Conservation (phyloP, 2,888 invertebrate species). For the Megamerina dolium region DNA sequence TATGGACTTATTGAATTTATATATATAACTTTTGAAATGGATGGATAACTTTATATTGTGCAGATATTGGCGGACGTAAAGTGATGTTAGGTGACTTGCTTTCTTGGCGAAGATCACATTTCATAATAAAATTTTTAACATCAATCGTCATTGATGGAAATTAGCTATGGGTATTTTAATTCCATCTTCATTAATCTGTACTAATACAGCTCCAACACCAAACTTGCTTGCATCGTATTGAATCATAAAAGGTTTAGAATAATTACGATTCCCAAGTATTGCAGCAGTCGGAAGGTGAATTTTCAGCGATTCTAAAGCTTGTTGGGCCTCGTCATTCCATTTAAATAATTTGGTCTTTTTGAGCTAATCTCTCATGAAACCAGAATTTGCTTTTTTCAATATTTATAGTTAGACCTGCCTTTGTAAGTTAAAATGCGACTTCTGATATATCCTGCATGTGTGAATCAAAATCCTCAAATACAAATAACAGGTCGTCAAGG, state of each 20-base stretch:
- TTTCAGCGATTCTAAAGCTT: too few relatives aligned
- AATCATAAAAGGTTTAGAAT: conserved; percentile 15
- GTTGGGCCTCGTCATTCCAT: too few relatives aligned
- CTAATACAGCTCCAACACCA: too few relatives aligned
- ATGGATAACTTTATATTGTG: too few relatives aligned
- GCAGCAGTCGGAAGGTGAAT: background rate
- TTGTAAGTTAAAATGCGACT: conserved; percentile 9
- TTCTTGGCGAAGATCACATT: too few relatives aligned
- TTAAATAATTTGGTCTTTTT: conserved; percentile 6
- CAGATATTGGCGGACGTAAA: too few relatives aligned
- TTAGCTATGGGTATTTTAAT: conserved; percentile 9
- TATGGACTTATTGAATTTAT: too few relatives aligned
- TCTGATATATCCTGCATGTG: conserved; percentile 9
- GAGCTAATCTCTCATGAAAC: conserved; percentile 7
- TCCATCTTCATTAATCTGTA: conserved; percentile 6
- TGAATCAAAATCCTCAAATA: conserved; percentile 8
- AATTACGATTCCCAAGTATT: conserved; percentile 9
- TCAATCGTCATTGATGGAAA: too few relatives aligned
- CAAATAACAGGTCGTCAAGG: conserved; percentile 15
- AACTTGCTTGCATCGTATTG: too few relatives aligned
- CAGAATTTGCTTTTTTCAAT: conserved; percentile 17
- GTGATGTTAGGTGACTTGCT: too few relatives aligned
- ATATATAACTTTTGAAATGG: too few relatives aligned
- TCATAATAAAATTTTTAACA: too few relatives aligned
- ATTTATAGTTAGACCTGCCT: conserved; percentile 17